Evolutionary conservation across 2,113 vertebrate species (phyloP).

Genomic region (Lathamus discolor): DNA sequence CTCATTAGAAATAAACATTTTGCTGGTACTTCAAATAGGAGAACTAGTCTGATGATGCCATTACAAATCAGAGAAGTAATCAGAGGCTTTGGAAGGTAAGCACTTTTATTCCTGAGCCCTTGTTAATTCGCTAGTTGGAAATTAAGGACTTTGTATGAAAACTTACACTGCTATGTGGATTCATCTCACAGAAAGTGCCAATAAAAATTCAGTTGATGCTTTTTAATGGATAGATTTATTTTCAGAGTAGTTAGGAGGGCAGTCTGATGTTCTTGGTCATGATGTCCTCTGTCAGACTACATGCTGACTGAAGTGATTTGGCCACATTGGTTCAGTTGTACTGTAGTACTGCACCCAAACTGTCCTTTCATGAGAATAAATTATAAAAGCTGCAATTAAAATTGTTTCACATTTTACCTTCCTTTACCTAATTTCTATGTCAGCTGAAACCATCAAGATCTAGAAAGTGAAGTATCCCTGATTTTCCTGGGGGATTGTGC

Average conservation of each 20-base stretch:
- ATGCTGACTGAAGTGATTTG: neutral
- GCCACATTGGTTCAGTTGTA: neutral
- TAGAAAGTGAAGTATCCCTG: neutral
- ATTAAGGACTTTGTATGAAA: neutral
- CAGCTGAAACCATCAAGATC: neutral
- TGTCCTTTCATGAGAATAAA: neutral
- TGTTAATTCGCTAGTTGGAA: neutral
- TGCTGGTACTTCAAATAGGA: neutral
- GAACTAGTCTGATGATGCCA: neutral
- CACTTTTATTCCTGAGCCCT: neutral
- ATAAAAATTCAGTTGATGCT: neutral
- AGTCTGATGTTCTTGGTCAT: neutral
- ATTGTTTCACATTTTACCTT: neutral
- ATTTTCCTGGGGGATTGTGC: neutral
- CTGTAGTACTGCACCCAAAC: neutral
- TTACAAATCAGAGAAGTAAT: neutral
- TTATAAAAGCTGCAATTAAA: neutral
- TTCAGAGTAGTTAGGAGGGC: neutral
- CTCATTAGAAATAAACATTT: constrained; percentile 4
- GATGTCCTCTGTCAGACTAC: neutral
- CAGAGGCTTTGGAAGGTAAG: neutral
- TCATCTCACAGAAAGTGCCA: neutral
- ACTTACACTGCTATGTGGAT: neutral
- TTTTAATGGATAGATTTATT: neutral
- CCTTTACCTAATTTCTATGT: neutral